These are phyloP conservation scores for Erynnis tages DNA, from an alignment of 2,888 invertebrate genomes.

Conservation along the genomic window DNA sequence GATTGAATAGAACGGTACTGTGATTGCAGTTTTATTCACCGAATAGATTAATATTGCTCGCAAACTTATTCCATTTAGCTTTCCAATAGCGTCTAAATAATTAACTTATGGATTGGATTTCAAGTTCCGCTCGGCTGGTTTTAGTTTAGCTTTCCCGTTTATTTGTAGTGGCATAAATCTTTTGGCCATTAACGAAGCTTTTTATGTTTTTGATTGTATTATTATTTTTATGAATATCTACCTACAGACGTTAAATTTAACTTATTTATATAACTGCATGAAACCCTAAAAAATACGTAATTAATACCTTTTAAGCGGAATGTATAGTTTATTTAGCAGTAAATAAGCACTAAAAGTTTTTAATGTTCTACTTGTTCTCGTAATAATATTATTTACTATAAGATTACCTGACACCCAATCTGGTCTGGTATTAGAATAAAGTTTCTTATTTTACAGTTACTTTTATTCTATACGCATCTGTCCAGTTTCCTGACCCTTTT, in stretches of 20 bases:
- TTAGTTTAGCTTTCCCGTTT: conserved; percentile 13
- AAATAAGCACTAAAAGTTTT: too few relatives aligned
- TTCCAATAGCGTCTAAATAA: conserved; percentile 26
- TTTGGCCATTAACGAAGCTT: conserved; percentile 1
- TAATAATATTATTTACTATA: background rate
- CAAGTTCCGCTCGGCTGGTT: conserved; percentile 12
- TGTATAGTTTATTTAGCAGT: too few relatives aligned
- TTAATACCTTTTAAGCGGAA: too few relatives aligned
- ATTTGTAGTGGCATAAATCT: conserved; percentile 14
- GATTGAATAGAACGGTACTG: conserved; percentile 53
- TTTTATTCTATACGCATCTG: conserved; percentile 66
- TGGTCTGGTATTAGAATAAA: conserved; percentile 29
- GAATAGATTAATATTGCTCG: conserved; percentile 37
- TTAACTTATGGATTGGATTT: conserved; percentile 28
- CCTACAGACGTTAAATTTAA: background rate
- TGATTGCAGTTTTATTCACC: conserved; percentile 52
- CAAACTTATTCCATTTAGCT: conserved; percentile 38
- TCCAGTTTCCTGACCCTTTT: conserved; percentile 63
- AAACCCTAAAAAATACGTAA: too few relatives aligned
- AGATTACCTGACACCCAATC: background rate
- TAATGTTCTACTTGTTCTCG: too few relatives aligned
- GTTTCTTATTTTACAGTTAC: conserved; percentile 44
- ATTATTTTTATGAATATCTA: background rate
- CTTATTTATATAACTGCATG: too few relatives aligned
- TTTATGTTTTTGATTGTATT: background rate